A percentile compares a stretch with the other conserved stretches of the same genome.
These are phyloP conservation scores for Diuraphis noxia DNA, from an alignment of 1,140 invertebrate species.

Conservation along the genomic window DNA sequence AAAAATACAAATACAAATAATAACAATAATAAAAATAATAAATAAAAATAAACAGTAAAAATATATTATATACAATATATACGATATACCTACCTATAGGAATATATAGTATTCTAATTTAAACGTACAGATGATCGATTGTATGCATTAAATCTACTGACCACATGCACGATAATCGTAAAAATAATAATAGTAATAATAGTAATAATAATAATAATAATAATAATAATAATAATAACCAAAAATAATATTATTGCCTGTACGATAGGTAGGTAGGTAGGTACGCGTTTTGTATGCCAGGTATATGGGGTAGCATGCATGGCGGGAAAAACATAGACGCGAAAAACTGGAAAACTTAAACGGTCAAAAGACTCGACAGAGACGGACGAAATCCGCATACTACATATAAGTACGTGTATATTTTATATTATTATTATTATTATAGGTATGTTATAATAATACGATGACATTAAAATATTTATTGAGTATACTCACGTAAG, in stretches of 20 bases:
- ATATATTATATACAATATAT: background rate
- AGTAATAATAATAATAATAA: background rate
- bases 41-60: background rate
- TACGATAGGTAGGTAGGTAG: background rate
- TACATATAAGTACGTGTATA: background rate
- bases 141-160: background rate
- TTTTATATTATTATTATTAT: background rate
- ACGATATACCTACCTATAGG: background rate
- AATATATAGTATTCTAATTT: background rate
- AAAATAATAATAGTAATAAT: background rate
- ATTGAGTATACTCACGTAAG: slow-evolving; percentile 39
- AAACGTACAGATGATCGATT: background rate
- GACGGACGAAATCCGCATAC: background rate
- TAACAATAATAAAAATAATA: background rate
- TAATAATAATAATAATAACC: background rate
- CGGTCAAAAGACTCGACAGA: background rate
- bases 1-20: background rate
- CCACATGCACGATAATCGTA: background rate
- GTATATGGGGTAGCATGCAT: background rate
- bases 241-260: background rate
- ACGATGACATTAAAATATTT: background rate
- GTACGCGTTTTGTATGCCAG: background rate
- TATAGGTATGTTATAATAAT: background rate
- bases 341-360: background rate
- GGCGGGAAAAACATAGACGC: background rate